A percentile compares a stretch with the other conserved stretches of the same genome.
These are phyloP conservation scores for Nothobranchius kuhntae DNA, from an alignment of 2,113 vertebrate genomes.

Conservation along the genomic window DNA sequence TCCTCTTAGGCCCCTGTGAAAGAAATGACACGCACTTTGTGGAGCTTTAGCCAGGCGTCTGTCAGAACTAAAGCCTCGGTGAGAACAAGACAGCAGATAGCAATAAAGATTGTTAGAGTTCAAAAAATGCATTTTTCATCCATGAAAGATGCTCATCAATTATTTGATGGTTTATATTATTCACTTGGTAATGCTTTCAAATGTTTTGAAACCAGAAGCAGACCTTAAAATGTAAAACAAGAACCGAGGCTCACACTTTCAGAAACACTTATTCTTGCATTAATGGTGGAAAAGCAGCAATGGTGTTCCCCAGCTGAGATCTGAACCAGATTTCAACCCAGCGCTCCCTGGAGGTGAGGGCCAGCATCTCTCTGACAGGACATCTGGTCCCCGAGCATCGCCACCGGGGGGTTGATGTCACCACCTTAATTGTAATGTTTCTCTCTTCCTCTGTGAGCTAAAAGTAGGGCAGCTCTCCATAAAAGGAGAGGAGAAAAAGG, in stretches of 20 bases:
- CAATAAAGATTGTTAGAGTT: constrained; percentile 1
- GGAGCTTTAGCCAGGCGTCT: constrained; percentile 34
- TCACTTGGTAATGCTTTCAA: no score
- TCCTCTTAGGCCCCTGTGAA: constrained; percentile 41
- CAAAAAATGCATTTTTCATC: constrained; percentile 7
- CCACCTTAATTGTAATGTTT: constrained; percentile 70
- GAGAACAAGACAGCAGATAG: constrained; percentile 17
- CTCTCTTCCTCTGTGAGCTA: constrained; percentile 40
- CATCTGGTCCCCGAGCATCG: constrained; percentile 68
- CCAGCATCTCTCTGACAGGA: constrained; percentile 66
- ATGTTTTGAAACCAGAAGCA: no score
- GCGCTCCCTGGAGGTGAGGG: constrained; percentile 74
- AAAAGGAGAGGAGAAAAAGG: constrained; percentile 48
- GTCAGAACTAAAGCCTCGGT: constrained; percentile 25
- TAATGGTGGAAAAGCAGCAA: constrained; percentile 73
- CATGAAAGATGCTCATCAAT: no score
- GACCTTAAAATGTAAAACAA: neutral
- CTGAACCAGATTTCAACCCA: constrained; percentile 82
- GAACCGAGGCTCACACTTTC: constrained; percentile 24
- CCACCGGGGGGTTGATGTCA: constrained; percentile 68
- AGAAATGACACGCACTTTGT: constrained; percentile 59
- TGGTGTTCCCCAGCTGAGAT: constrained; percentile 69
- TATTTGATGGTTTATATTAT: no score
- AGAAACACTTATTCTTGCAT: constrained; percentile 73
- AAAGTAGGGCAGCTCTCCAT: constrained; percentile 74